A percentile compares a stretch with the other conserved stretches of the same genome.
These are phyloP conservation scores for Cydia pomonella DNA, from an alignment of 1,140 invertebrate species.

Conservation along the genomic window DNA sequence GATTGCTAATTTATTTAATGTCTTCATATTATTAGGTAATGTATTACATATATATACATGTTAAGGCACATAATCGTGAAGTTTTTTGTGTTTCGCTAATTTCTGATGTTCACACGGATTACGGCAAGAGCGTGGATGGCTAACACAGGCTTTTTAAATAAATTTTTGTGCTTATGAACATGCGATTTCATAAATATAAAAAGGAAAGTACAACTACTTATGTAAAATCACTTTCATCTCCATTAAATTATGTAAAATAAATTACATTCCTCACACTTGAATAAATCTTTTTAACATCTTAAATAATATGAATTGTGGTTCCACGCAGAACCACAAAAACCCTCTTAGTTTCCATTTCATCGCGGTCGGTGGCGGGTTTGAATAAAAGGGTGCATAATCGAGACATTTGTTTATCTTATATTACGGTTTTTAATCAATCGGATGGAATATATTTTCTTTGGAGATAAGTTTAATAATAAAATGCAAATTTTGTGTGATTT, in stretches of 20 bases:
- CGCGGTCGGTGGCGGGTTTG: neutral
- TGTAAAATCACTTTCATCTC: neutral
- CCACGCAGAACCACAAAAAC: neutral
- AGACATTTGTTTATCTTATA: constrained; percentile 27
- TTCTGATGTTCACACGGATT: too few relatives aligned
- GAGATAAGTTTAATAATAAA: neutral
- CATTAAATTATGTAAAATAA: neutral
- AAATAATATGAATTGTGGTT: neutral
- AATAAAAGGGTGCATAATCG: constrained; percentile 32
- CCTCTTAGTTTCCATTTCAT: neutral
- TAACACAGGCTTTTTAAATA: too few relatives aligned
- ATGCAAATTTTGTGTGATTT: neutral
- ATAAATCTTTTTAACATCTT: neutral
- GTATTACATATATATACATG: too few relatives aligned
- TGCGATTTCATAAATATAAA: too few relatives aligned
- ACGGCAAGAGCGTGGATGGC: too few relatives aligned
- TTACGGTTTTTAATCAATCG: constrained; percentile 15
- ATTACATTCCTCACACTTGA: neutral
- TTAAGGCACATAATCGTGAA: too few relatives aligned
- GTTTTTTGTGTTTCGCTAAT: too few relatives aligned
- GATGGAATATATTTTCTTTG: neutral
- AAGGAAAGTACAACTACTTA: neutral
- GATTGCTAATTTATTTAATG: too few relatives aligned
- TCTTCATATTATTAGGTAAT: too few relatives aligned
- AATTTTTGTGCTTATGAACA: too few relatives aligned